Percentiles rank a stretch among this genome's conserved stretches.
Evolutionary conservation across 1,140 invertebrate genomes (phyloP).

Genomic region (Ostrea denselamellosa): DNA sequence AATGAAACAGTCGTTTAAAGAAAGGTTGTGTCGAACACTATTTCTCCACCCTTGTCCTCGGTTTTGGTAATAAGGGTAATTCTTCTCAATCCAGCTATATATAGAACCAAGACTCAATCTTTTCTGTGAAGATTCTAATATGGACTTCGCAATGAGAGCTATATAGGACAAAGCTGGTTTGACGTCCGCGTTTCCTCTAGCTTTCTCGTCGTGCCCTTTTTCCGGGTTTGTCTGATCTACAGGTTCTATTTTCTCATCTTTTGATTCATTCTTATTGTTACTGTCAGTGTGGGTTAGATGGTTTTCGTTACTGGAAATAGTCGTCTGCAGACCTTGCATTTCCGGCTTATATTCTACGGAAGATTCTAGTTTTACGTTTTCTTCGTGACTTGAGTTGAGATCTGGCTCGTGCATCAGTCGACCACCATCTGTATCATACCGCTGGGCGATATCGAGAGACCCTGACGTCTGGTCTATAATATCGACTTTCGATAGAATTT

Average conservation of each 20-base stretch:
- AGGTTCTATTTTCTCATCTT: constrained; percentile 52
- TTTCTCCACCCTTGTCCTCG: constrained; percentile 77
- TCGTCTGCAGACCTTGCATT: constrained; percentile 49
- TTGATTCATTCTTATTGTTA: constrained; percentile 48
- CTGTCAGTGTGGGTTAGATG: constrained; percentile 45
- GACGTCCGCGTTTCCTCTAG: constrained; percentile 62
- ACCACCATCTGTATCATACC: constrained; percentile 54
- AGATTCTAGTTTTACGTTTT: constrained; percentile 56
- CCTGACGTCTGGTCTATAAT: constrained; percentile 50
- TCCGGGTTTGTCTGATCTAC: constrained; percentile 48
- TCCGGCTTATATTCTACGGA: constrained; percentile 60
- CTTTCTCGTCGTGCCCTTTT: constrained; percentile 61
- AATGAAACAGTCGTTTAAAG: constrained; percentile 78
- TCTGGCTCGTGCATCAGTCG: constrained; percentile 42
- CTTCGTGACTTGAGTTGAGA: constrained; percentile 42
- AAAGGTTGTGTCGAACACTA: constrained; percentile 77
- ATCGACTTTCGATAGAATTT: constrained; percentile 59
- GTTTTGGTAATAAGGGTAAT: constrained; percentile 75
- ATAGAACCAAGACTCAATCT: constrained; percentile 74
- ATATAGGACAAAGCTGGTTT: constrained; percentile 76
- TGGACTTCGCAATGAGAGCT: constrained; percentile 74
- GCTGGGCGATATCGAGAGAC: constrained; percentile 45
- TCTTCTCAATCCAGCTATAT: constrained; percentile 75
- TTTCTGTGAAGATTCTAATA: constrained; percentile 69
- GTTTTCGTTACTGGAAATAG: constrained; percentile 41